These are phyloP conservation scores for Zaprionus inermis DNA, from an alignment of 1,140 invertebrate genomes.

Conservation along the genomic window DNA sequence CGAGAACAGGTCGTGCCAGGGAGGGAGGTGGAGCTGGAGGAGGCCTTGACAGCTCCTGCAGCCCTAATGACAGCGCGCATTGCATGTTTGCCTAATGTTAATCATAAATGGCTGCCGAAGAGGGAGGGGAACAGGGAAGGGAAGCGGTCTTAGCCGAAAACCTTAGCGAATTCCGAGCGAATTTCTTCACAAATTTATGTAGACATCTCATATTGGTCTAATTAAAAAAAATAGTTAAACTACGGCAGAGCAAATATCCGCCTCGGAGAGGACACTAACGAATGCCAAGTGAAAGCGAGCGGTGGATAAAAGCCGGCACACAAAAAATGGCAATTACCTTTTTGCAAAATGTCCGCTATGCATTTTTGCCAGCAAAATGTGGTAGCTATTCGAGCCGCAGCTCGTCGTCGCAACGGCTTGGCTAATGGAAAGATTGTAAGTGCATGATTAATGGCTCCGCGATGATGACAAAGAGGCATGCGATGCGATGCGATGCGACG, in stretches of 20 bases:
- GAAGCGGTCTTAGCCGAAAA: constrained; percentile 1
- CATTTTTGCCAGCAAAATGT: constrained; percentile 68
- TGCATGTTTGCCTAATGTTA: constrained; percentile 77
- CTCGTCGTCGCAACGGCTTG: constrained; percentile 37
- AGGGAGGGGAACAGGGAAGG: constrained; percentile 16
- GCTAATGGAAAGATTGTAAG: constrained; percentile 68
- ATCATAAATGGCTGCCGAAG: constrained; percentile 66
- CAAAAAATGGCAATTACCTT: constrained; percentile 56
- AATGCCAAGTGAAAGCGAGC: constrained; percentile 24
- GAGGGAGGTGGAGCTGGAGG: neutral
- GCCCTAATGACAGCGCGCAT: constrained; percentile 70
- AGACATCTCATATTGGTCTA: constrained; percentile 51
- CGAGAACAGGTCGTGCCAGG: constrained; percentile 13
- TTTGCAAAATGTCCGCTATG: constrained; percentile 26
- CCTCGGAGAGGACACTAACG: neutral
- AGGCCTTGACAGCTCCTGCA: constrained; percentile 17
- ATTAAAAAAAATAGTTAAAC: constrained; percentile 36
- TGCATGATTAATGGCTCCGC: constrained; percentile 62
- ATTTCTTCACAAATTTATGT: constrained; percentile 55
- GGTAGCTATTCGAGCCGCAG: constrained; percentile 58
- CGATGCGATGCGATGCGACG: constrained; percentile 27
- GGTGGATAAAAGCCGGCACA: constrained; percentile 8
- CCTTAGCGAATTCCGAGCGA: constrained; percentile 14
- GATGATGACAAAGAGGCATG: constrained; percentile 65
- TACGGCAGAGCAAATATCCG: constrained; percentile 13